A percentile compares a stretch with the other conserved stretches of the same genome.
Conservation (phyloP, 2,113 vertebrate genomes). For the Gasterosteus aculeatus region DNA sequence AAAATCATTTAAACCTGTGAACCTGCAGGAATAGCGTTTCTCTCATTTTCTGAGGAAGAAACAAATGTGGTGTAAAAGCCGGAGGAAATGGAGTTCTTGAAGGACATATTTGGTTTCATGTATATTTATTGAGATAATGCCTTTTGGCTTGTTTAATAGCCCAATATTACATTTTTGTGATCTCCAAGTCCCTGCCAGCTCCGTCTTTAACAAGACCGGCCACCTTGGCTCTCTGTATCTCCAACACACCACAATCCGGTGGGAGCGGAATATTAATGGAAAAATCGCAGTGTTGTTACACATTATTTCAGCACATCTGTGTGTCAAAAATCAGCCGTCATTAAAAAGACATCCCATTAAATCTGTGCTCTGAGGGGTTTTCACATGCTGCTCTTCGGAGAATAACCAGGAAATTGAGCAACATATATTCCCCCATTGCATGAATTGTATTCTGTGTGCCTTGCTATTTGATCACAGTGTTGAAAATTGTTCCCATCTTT, state of each 20-base stretch:
- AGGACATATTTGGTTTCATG: conserved; percentile 64
- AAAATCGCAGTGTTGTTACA: conserved; percentile 41
- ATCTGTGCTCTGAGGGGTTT: conserved; percentile 7
- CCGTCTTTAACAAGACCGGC: conserved; percentile 53
- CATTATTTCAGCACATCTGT: conserved; percentile 31
- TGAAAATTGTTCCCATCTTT: conserved; percentile 32
- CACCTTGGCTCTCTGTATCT: conserved; percentile 42
- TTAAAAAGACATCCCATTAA: conserved; percentile 33
- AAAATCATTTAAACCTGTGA: conserved; percentile 54
- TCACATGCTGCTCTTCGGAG: background rate
- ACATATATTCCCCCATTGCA: background rate
- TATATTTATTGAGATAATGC: conserved; percentile 60
- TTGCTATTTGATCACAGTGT: background rate
- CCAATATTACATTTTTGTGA: conserved; percentile 60
- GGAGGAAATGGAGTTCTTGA: conserved; percentile 37
- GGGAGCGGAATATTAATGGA: conserved; percentile 28
- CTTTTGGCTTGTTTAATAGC: conserved; percentile 61
- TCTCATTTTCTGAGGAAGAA: conserved; percentile 53
- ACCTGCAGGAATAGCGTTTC: conserved; percentile 56
- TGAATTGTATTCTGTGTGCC: background rate
- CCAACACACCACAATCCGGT: conserved; percentile 39
- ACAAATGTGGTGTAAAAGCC: conserved; percentile 69
- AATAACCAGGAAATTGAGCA: conserved; percentile 34
- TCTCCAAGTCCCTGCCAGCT: conserved; percentile 61
- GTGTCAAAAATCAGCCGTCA: conserved; percentile 37